These are phyloP conservation scores for Pseudochirops cupreus DNA, from an alignment of 2,797 vertebrate genomes.

Conservation along the genomic window DNA sequence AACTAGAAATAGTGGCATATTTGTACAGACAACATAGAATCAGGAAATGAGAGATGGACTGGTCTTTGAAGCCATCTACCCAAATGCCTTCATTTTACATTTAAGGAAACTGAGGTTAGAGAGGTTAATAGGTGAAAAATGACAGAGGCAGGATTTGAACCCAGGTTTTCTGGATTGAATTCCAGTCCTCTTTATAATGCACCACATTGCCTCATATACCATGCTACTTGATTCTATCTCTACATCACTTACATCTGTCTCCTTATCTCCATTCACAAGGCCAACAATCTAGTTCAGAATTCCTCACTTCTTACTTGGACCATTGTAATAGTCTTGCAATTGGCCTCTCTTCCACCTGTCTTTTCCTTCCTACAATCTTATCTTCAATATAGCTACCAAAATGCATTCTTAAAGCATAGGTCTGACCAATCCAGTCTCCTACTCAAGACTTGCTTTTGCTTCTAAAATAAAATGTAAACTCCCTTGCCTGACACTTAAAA, in stretches of 20 bases:
- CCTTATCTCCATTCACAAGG: not conserved
- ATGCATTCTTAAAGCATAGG: not conserved
- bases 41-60: not conserved
- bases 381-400: not conserved
- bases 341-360: not conserved
- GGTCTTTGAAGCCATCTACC: not conserved
- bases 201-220: not conserved
- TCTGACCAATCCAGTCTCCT: not conserved
- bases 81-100: not conserved
- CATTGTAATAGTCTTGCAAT: not conserved
- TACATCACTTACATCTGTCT: not conserved
- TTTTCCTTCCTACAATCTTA: not conserved
- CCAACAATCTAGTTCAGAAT: not conserved
- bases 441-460: not conserved
- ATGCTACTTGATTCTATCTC: not conserved
- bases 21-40: not conserved
- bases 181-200: not conserved
- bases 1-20: not conserved
- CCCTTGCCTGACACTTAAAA: not conserved
- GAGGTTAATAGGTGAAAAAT: not conserved
- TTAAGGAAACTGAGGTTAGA: not conserved
- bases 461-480: not conserved
- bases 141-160: not conserved
- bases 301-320: not conserved
- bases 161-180: not conserved